phyloP scores from a whole-genome alignment of 2,888 invertebrate species.

The Amiota communis region DNA sequence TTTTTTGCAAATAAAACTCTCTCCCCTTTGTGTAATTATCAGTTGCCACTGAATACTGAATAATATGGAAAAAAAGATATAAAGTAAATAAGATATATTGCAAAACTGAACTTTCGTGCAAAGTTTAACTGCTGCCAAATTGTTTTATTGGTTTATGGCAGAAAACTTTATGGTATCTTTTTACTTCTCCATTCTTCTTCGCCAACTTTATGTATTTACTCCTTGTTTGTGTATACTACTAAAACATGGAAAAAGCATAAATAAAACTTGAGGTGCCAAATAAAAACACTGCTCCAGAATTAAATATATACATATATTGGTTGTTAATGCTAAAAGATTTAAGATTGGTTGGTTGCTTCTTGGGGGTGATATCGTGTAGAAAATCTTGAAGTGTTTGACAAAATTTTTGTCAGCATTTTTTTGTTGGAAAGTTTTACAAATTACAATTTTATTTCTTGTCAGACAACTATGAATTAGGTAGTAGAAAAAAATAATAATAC shows the following conservation, averaged over 20 bases:
- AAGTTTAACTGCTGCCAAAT: constrained; percentile 31
- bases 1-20: constrained; percentile 2
- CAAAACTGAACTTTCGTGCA: constrained; percentile 26
- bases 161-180: constrained; percentile 24
- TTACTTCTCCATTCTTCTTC: constrained; percentile 1
- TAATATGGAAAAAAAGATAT: constrained; percentile 5
- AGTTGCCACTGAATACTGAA: neutral
- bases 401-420: no score
- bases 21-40: constrained; percentile 28
- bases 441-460: no score
- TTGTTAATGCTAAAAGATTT: neutral
- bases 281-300: neutral
- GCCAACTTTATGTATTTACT: neutral
- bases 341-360: neutral
- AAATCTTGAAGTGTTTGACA: no score
- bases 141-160: constrained; percentile 29
- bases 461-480: no score
- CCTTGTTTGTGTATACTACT: neutral
- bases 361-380: no score
- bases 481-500: no score
- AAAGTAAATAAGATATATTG: constrained; percentile 27
- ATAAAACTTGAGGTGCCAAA: constrained; percentile 17
- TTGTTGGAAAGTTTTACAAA: no score
- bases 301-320: neutral
- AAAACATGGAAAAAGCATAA: constrained; percentile 1